Base-by-base conservation (phyloP, 2,888 invertebrate species). In the Poecilobothrus nobilitatus region DNA sequence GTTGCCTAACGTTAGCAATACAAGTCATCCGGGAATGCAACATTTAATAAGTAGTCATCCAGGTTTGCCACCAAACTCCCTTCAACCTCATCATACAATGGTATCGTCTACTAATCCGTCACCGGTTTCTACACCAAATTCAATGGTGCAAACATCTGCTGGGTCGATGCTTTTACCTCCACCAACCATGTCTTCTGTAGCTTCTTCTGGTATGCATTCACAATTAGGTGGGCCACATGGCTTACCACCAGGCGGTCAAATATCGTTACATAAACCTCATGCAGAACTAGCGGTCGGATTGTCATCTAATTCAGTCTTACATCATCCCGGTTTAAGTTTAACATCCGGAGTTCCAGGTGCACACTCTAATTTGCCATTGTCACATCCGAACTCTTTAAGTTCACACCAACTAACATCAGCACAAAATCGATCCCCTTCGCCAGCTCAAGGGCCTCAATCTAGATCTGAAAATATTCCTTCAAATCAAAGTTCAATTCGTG, bases 141-240 rank as follows among this genome's bases (percentile, higher is more conserved):
- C 73, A 18, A 70, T 64, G 33, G 61, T 70, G 63, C 72, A 71
- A 67, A 70, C 73, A 65, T 72, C 75, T 21, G 83, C 86, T 70
- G 83, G 84, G 67, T 84, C 84, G 67, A 73, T 77, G 63, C 84
- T 84, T 68, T 80, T 85, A 71, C 81, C 84, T 12, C 83, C 82
- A 1, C 75, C 76, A 34, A 74, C 76, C 1, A 63, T 71, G n/a
- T 65, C 69, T 15, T 76, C 81, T 22, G 76, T 78, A 71, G 76
- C 79, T 1, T 75, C 78, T 3, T 73, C 79, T 21, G 75, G 76
- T 34, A 74, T 78, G 70, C 79, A 77, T 72, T 71, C 76, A 12
- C 80, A 79, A 66, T 71, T 72, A 10, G 69, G 71, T 68, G 71
- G 71, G 27, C 72, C 75, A 37, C 76, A 75, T 65, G 71, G 67